Evolutionary conservation across 2,113 vertebrate species (phyloP).

Genomic region (Brachyhypopomus occidentalis): DNA sequence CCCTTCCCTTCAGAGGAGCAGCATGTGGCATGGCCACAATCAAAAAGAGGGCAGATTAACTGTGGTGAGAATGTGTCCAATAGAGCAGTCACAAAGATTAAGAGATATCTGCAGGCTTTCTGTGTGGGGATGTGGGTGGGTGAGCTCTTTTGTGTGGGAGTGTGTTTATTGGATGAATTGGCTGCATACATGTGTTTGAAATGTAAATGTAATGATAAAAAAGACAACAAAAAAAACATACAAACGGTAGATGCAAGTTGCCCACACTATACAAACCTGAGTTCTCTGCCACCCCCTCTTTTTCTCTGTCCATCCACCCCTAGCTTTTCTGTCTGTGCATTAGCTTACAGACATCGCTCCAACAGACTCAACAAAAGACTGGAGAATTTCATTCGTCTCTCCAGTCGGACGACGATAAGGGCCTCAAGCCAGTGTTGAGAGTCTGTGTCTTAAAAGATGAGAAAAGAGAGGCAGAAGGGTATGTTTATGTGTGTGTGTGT

Average conservation of each 20-base stretch:
- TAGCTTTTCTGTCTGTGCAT: not conserved
- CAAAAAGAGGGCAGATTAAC: slow-evolving; percentile 34
- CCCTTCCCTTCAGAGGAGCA: slow-evolving; percentile 1
- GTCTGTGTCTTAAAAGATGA: not conserved
- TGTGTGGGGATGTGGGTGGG: not conserved
- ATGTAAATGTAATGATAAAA: not conserved
- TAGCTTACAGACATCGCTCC: not conserved
- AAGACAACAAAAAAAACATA: not conserved
- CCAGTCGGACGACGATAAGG: not conserved
- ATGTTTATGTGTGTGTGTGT: not conserved
- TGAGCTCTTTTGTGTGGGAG: not conserved
- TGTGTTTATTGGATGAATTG: slow-evolving; percentile 2
- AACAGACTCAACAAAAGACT: not conserved
- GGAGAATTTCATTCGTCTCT: not conserved
- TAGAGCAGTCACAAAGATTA: slow-evolving; percentile 35
- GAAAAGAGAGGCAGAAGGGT: not conserved
- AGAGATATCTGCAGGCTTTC: slow-evolving; percentile 21
- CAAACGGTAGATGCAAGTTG: not conserved
- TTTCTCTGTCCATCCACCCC: too few relatives aligned
- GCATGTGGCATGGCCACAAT: not conserved
- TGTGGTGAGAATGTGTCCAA: slow-evolving; percentile 25
- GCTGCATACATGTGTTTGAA: not conserved
- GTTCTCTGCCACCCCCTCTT: too few relatives aligned
- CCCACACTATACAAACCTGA: too few relatives aligned
- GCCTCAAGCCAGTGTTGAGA: not conserved